Percentiles rank a stretch among this genome's conserved stretches.
Evolutionary conservation across 2,888 invertebrate species (phyloP).

Genomic region (Periphyllus acericola): DNA sequence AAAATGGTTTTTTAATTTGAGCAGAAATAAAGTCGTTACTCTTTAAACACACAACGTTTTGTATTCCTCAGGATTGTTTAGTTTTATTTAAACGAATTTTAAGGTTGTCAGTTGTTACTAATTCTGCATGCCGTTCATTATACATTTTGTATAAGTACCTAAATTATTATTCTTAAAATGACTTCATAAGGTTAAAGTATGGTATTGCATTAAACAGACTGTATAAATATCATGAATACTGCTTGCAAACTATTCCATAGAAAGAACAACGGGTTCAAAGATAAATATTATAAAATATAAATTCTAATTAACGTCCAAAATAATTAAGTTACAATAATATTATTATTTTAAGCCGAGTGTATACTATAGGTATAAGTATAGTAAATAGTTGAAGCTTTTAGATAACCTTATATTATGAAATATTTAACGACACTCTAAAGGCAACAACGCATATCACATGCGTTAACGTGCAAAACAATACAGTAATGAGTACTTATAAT

Average conservation of each 20-base stretch:
- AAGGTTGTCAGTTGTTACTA: no score
- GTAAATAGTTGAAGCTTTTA: background rate
- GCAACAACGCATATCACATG: background rate
- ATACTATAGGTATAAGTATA: background rate
- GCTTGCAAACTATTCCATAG: background rate
- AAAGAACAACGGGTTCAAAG: slow-evolving; percentile 16
- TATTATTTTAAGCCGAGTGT: background rate
- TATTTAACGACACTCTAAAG: background rate
- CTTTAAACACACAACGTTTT: no score
- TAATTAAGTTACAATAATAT: background rate
- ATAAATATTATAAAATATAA: slow-evolving; percentile 24
- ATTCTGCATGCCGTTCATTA: no score
- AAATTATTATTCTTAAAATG: slow-evolving; percentile 1
- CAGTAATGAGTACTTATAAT: background rate
- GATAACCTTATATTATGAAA: background rate
- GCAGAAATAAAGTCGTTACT: no score
- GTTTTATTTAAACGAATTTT: no score
- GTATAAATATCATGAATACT: background rate
- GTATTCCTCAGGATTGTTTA: no score
- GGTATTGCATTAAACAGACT: slow-evolving; percentile 1
- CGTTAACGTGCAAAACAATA: background rate
- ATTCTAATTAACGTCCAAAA: slow-evolving; percentile 12
- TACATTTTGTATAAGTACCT: background rate
- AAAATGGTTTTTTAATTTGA: no score
- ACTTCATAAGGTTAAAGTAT: slow-evolving; percentile 16